Conservation (phyloP, 2,113 vertebrate genomes). For the Chlamydotis undulata region DNA sequence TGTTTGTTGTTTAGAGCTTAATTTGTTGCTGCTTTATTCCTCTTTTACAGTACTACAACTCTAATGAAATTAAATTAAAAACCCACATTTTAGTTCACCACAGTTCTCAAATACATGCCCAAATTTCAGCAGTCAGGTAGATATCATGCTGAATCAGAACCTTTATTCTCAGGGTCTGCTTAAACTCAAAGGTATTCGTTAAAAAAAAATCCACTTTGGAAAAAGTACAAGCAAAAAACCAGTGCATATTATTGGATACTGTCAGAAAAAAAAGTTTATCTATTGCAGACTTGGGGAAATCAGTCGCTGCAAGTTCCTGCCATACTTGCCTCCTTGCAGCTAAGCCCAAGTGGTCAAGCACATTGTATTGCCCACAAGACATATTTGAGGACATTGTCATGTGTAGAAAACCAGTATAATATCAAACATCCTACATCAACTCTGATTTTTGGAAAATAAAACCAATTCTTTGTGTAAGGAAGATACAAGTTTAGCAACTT, state of each 20-base stretch:
- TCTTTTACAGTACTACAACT: background rate
- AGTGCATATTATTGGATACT: background rate
- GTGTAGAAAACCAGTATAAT: background rate
- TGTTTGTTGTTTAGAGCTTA: background rate
- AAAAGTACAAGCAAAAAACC: background rate
- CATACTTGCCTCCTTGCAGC: background rate
- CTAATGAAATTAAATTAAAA: background rate
- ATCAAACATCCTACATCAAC: background rate
- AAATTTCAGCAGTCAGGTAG: background rate
- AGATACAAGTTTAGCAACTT: background rate
- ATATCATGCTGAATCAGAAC: background rate
- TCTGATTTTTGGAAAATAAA: background rate
- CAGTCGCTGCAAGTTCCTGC: background rate
- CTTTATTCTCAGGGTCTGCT: background rate
- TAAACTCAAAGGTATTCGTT: background rate
- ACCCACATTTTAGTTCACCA: background rate
- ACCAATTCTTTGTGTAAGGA: background rate
- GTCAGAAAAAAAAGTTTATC: background rate
- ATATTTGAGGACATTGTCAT: background rate
- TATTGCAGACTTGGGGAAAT: background rate
- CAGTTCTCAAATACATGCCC: background rate
- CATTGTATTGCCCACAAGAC: background rate
- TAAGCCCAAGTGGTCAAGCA: background rate
- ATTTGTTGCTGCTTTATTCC: background rate
- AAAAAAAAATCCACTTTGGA: background rate